A percentile compares a stretch with the other conserved stretches of the same genome.
Evolutionary conservation across 2,888 invertebrate species (phyloP).

Genomic region (Anodontia alba): DNA sequence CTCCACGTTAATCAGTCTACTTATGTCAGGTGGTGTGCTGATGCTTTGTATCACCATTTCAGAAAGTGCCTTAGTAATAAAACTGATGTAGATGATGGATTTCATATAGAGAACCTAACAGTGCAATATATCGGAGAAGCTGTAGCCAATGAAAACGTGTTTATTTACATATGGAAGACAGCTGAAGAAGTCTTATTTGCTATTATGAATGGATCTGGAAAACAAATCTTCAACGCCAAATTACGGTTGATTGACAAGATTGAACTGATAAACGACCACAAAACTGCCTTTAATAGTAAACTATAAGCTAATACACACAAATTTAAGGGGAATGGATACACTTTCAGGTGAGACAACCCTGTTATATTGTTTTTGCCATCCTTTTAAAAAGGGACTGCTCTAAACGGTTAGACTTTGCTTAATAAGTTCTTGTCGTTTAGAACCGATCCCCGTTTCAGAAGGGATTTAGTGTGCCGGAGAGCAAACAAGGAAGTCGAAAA

Average conservation of each 20-base stretch:
- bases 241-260: background rate
- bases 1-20: constrained; percentile 33
- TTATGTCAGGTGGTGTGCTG: constrained; percentile 40
- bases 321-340: too few species aligned
- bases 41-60: constrained; percentile 14
- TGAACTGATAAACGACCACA: too few species aligned
- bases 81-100: constrained; percentile 22
- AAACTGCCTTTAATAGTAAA: too few species aligned
- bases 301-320: too few species aligned
- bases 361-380: too few species aligned
- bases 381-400: too few species aligned
- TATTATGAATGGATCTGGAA: background rate
- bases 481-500: too few species aligned
- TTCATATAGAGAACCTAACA: constrained; percentile 29
- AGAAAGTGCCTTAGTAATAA: background rate
- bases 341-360: too few species aligned
- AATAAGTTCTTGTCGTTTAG: too few species aligned
- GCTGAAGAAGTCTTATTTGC: background rate
- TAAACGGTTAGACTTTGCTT: too few species aligned
- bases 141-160: constrained; percentile 34
- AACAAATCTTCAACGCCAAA: background rate
- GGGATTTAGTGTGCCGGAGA: too few species aligned
- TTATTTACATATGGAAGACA: constrained; percentile 34
- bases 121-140: constrained; percentile 41
- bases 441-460: too few species aligned